Percentiles rank a stretch among this genome's conserved stretches.
Conservation (phyloP, 2,113 vertebrate species). For the Peromyscus leucopus region DNA sequence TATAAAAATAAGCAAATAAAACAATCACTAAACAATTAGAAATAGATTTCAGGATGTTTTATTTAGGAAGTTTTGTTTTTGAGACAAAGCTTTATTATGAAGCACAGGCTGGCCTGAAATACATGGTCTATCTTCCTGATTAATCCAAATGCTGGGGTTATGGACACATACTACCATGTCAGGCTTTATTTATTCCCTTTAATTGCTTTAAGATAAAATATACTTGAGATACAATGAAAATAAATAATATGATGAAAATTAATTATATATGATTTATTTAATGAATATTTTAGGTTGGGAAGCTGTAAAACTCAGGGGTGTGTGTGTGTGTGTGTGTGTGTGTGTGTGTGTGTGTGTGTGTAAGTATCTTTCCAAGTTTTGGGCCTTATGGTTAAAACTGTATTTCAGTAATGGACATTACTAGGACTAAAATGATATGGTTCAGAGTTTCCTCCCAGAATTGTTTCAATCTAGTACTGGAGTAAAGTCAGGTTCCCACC, state of each 20-base stretch:
- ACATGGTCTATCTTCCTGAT: not conserved
- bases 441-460: not conserved
- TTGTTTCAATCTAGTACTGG: not conserved
- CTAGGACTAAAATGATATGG: not conserved
- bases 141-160: not conserved
- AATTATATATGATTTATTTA: slow-evolving; percentile 5
- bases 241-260: slow-evolving; percentile 6
- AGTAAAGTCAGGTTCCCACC: not conserved
- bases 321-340: too few relatives aligned
- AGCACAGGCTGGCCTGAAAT: not conserved
- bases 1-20: not conserved
- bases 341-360: not conserved
- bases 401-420: slow-evolving; percentile 20
- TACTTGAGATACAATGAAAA: not conserved
- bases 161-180: not conserved
- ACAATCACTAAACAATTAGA: not conserved
- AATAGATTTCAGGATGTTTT: not conserved
- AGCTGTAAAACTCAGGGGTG: not conserved
- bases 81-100: not conserved
- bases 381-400: not conserved
- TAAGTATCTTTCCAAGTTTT: not conserved
- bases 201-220: not conserved
- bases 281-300: not conserved
- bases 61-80: not conserved
- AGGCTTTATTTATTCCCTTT: slow-evolving; percentile 4